Evolutionary conservation across 2,888 invertebrate species (phyloP).

Genomic region (Suillia variegata): DNA sequence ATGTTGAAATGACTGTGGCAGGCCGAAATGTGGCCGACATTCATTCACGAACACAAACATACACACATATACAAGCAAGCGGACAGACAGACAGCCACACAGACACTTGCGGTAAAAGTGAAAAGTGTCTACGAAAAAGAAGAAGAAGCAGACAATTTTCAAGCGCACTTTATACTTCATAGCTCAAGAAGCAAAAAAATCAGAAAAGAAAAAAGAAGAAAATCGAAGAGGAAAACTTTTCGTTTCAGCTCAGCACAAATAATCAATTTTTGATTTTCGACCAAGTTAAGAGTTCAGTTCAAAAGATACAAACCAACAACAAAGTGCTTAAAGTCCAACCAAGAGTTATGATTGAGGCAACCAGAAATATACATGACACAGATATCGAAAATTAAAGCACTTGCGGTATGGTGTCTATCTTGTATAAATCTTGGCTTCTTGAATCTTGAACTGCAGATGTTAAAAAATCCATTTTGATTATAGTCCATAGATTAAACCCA

Average conservation of each 20-base stretch:
- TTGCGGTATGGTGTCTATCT: too few species aligned
- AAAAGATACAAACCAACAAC: background rate
- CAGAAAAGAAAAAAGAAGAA: background rate
- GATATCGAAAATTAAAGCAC: too few species aligned
- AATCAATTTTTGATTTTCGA: slow-evolving; percentile 6
- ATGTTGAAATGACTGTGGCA: background rate
- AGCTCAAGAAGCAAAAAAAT: background rate
- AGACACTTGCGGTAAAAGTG: background rate
- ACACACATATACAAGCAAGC: too few species aligned
- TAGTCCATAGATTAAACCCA: too few species aligned
- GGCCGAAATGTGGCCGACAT: background rate
- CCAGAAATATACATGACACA: background rate
- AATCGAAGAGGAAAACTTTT: background rate
- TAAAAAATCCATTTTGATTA: too few species aligned
- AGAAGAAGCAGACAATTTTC: too few species aligned
- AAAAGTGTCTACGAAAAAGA: background rate
- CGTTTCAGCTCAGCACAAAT: background rate
- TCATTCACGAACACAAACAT: too few species aligned
- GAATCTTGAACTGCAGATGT: too few species aligned
- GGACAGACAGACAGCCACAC: too few species aligned
- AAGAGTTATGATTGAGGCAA: background rate
- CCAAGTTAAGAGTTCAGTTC: background rate
- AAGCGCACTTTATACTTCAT: too few species aligned
- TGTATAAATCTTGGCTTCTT: too few species aligned
- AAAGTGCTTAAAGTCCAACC: background rate